These are phyloP conservation scores for Oncorhynchus mykiss DNA, from an alignment of 2,113 vertebrate genomes.

Conservation along the genomic window DNA sequence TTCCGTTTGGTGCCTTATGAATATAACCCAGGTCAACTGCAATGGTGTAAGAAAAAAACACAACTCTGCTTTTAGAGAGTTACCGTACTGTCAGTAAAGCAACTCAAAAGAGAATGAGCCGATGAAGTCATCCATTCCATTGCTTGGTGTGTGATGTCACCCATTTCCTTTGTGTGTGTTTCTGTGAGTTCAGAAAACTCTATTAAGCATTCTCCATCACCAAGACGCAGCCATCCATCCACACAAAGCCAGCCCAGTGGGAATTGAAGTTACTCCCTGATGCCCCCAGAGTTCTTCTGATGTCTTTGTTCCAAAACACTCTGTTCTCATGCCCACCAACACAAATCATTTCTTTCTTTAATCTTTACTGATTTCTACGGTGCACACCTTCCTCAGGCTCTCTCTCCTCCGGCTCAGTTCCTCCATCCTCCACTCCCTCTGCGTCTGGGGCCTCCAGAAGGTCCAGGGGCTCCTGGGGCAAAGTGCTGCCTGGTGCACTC, in stretches of 20 bases:
- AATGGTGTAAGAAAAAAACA: no score
- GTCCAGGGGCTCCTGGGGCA: constrained; percentile 48
- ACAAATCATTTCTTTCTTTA: constrained; percentile 42
- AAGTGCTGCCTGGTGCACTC: constrained; percentile 35
- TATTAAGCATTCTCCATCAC: constrained; percentile 52
- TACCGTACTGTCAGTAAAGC: neutral
- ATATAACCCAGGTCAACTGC: no score
- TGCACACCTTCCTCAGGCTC: constrained; percentile 74
- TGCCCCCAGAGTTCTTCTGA: constrained; percentile 56
- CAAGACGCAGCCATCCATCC: constrained; percentile 31
- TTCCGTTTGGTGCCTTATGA: no score
- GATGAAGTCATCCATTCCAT: neutral
- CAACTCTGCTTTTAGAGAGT: no score
- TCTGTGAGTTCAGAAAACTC: constrained; percentile 50
- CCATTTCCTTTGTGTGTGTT: constrained; percentile 45
- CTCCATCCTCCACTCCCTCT: constrained; percentile 50
- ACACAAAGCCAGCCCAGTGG: constrained; percentile 37
- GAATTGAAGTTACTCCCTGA: constrained; percentile 43
- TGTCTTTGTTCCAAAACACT: neutral
- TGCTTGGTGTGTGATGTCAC: constrained; percentile 43
- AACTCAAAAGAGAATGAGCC: neutral
- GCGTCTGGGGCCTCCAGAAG: constrained; percentile 49
- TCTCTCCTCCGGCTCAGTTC: constrained; percentile 59
- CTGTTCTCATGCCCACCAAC: constrained; percentile 23
- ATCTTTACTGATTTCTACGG: constrained; percentile 6